Evolutionary conservation across 2,113 vertebrate genomes (phyloP).

Genomic region (Varanus salvator): DNA sequence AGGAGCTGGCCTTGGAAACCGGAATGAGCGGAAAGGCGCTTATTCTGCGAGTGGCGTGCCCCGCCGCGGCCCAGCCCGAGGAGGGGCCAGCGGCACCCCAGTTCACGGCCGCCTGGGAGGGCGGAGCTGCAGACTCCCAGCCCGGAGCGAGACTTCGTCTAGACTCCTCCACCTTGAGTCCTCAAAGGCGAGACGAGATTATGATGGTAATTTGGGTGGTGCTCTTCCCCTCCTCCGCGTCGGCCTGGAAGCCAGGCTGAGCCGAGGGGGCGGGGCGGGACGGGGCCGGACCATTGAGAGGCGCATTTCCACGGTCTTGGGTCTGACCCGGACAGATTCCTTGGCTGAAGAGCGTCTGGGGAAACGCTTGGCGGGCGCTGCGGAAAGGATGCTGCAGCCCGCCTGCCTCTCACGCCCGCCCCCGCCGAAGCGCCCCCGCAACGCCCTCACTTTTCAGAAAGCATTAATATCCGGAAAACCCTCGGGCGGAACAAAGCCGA

Average conservation of each 20-base stretch:
- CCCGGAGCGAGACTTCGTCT: conserved; percentile 36
- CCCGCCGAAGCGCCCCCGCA: background rate
- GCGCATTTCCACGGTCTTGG: conserved; percentile 25
- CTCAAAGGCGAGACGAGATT: conserved; percentile 74
- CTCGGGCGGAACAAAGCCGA: background rate
- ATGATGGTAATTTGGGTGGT: conserved; percentile 78
- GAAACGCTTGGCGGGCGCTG: conserved; percentile 15
- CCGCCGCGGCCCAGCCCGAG: background rate
- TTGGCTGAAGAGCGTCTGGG: conserved; percentile 69
- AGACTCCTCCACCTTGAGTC: conserved; percentile 33
- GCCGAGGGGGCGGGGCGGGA: conserved; percentile 50
- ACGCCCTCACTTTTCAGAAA: background rate
- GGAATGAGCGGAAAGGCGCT: conserved; percentile 49
- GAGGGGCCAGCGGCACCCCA: background rate
- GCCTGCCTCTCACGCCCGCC: background rate
- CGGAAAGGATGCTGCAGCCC: conserved; percentile 16
- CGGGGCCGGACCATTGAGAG: conserved; percentile 69
- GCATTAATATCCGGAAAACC: no score
- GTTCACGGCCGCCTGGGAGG: no score
- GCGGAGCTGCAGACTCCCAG: no score
- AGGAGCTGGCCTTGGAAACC: conserved; percentile 80
- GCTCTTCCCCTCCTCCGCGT: conserved; percentile 38
- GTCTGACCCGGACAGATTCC: conserved; percentile 77
- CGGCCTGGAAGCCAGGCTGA: conserved; percentile 75
- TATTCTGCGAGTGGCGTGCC: background rate